Base-by-base conservation (phyloP, 2,797 vertebrate genomes). In the Melanotaenia maccullochi region DNA sequence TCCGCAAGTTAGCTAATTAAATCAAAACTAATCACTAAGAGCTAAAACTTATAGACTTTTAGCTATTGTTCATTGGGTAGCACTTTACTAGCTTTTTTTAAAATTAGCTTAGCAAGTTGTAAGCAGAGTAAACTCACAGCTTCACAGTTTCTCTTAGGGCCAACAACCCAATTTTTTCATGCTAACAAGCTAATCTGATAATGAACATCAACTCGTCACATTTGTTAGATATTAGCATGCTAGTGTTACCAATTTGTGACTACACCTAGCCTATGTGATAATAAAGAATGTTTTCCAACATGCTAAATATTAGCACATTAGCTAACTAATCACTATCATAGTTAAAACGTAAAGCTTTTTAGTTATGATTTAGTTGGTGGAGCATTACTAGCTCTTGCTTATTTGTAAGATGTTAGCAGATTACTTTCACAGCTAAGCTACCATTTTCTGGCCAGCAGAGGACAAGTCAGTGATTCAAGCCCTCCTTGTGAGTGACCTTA, bases 381-480 rank as follows among this genome's bases (percentile, higher is more conserved):
- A 40, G 2, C 38, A 9, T 55, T 57, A 49, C 0, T 36, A 44
- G 22, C 6, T 40, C 4, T 36, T 55, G 55, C 30, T 54, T 30
- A 9, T n/a, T 20, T 57, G 60, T 14, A 0, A 44, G 3, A 20
- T 47, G 49, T 1, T 36, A 59, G 62, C 51, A 28, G 30, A 58
- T 20, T 25, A 18, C 16, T 9, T 28, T 40, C 22, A 38, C 20
- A 8, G 3, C 14, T 36, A 1, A 33, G 24, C 44, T 65, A n/a
- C 55, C 28, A 20, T 63, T 20, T 38, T 58, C 22, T n/a, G 2
- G 33, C 22, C 20, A 32, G 56, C 24, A 16, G 18, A 58, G 24
- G 58, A 56, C 12, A 18, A 44, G 51, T 54, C 51, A 47, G 24
- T 14, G 66, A 55, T 65, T 67, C 64, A 58, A 76, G 32, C 7